Conservation (phyloP, 1,140 invertebrate species). For the Diorhabda carinulata region DNA sequence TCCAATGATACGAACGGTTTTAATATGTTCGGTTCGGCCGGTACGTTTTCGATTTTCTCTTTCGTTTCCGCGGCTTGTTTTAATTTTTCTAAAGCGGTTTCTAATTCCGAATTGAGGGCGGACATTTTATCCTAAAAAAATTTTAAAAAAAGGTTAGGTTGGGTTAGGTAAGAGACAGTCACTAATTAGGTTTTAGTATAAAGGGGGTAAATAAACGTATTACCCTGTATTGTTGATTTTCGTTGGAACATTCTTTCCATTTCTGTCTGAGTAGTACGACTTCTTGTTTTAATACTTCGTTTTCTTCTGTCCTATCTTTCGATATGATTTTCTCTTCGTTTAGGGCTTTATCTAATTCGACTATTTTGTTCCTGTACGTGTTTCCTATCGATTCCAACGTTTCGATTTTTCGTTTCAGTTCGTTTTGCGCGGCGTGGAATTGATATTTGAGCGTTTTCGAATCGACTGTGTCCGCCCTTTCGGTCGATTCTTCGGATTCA, state of each 20-base stretch:
- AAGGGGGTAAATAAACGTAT: background rate
- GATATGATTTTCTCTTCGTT: conserved; percentile 48
- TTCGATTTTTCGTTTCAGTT: conserved; percentile 48
- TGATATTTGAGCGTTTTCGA: conserved; percentile 46
- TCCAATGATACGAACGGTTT: conserved; percentile 26
- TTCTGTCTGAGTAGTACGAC: conserved; percentile 45
- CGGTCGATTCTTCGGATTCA: conserved; percentile 21
- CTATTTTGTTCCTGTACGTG: conserved; percentile 46
- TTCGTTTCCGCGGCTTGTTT: conserved; percentile 8
- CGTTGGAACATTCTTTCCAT: conserved; percentile 49
- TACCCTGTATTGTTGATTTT: conserved; percentile 47
- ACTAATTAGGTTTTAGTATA: no score
- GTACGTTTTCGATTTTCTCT: conserved; percentile 14
- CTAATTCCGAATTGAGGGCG: background rate
- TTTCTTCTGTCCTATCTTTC: conserved; percentile 36
- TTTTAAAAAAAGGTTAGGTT: no score
- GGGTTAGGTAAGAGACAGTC: no score
- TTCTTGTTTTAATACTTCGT: conserved; percentile 49
- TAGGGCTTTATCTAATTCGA: conserved; percentile 32
- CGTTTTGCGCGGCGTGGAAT: conserved; percentile 41
- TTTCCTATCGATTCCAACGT: conserved; percentile 46
- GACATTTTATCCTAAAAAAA: background rate
- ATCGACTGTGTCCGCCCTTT: conserved; percentile 35
- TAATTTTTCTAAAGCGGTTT: conserved; percentile 8
- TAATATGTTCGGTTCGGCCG: conserved; percentile 17